Evolutionary conservation across 2,888 invertebrate species (phyloP).

Genomic region (Lissocephala sabroskyi): DNA sequence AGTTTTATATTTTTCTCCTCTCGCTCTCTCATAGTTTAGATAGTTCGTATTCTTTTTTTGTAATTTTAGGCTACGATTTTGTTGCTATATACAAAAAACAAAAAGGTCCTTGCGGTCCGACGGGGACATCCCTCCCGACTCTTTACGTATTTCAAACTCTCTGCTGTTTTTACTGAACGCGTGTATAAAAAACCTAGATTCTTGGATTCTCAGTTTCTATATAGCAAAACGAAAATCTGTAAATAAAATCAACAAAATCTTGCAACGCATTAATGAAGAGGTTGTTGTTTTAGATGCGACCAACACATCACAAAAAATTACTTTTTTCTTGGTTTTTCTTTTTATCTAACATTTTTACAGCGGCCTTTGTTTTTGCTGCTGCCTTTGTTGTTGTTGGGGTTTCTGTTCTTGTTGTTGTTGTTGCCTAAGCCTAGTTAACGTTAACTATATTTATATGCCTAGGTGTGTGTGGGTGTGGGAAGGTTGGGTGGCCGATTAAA

Average conservation of each 20-base stretch:
- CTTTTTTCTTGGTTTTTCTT: constrained; percentile 44
- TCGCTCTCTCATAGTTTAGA: neutral
- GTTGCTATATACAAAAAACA: neutral
- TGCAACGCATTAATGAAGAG: constrained; percentile 44
- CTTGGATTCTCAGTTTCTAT: no score
- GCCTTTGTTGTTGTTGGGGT: constrained; percentile 8
- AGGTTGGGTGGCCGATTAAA: no score
- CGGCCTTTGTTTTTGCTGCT: neutral
- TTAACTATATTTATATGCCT: constrained; percentile 12
- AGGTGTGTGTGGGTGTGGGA: constrained; percentile 19
- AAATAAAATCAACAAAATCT: no score
- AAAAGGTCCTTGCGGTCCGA: no score
- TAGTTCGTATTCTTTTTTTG: neutral
- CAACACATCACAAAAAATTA: constrained; percentile 65
- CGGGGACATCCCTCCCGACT: no score
- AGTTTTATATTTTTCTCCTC: neutral
- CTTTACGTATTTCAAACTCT: constrained; percentile 32
- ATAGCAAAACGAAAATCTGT: no score
- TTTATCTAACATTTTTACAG: constrained; percentile 7
- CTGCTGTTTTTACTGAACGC: constrained; percentile 13
- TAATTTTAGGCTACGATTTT: neutral
- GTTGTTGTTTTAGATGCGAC: constrained; percentile 71
- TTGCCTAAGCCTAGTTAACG: constrained; percentile 15
- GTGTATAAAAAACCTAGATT: constrained; percentile 6
- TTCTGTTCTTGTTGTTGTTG: constrained; percentile 31